Base-by-base conservation (phyloP, 2,888 invertebrate genomes). In the Rhaphigaster nebulosa region DNA sequence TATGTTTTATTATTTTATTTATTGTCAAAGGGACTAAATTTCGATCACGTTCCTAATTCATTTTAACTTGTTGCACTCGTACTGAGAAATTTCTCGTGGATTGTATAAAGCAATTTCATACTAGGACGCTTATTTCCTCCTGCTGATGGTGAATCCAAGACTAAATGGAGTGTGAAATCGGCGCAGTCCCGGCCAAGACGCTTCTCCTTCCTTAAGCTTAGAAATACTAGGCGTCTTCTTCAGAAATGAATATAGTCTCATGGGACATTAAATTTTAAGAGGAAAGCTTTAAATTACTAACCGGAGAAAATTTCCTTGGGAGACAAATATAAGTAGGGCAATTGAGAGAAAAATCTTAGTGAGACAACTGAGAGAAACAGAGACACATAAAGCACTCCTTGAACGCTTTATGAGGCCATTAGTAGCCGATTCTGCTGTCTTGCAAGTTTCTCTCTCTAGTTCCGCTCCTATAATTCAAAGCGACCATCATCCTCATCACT, bases 41-140 rank as follows among this genome's bases (percentile, higher is more conserved):
- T 29, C 15, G 29, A 38, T 76, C 70, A 70, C 34, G 34, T 20
- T 20, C 8, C 15, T 2, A 76, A 76, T 38, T 76, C 38, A 76
- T 76, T 76, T 38, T 38, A 20, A 76, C 34, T 38, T 34, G 70
- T 76, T 76, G 70, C 34, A 8, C 15, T 20, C 70, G 34, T 8
- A 6, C 0, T 1, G 8, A 23, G 38, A 76, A 76, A 38, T 8
- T 76, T 8, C 38, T 76, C 10, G 5, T 3, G 20, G 10, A 76
- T 38, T 76, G 34, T 38, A 38, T 76, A 38, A 76, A 76, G 38
- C 70, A 23, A 76, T 76, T 76, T 76, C 70, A 76, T 76, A 76
- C 20, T 38, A 34, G 5, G 70, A 76, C 20, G 34, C 70, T 38
- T 38, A 38, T 76, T 76, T 15, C 70, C 70, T 38, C 10, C 70